Percentiles rank a stretch among this genome's conserved stretches.
phyloP scores from a whole-genome alignment of 2,113 vertebrate species.

The Salvelinus alpinus region DNA sequence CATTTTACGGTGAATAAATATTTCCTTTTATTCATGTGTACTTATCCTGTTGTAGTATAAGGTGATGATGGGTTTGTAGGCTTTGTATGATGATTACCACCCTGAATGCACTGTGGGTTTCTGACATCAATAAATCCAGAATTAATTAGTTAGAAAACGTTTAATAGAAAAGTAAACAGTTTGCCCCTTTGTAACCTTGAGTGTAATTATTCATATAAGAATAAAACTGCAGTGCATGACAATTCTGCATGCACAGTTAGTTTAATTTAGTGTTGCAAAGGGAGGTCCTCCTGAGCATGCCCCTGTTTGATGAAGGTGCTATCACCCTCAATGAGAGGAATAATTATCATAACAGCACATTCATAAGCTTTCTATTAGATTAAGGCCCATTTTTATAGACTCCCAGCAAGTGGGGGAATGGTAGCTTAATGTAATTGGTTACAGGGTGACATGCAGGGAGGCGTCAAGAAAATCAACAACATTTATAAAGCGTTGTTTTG shows the following conservation, averaged over 20 bases:
- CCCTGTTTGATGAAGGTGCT: conserved; percentile 66
- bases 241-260: conserved; percentile 32
- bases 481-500: conserved; percentile 42
- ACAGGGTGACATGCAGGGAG: conserved; percentile 43
- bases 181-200: conserved; percentile 30
- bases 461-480: conserved; percentile 38
- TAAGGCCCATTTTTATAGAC: conserved; percentile 66
- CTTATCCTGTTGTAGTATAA: no score
- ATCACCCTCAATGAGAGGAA: conserved; percentile 65
- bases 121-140: conserved; percentile 18
- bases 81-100: conserved; percentile 2
- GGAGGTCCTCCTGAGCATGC: conserved; percentile 42
- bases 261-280: conserved; percentile 56
- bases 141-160: conserved; percentile 40
- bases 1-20: no score
- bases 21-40: no score
- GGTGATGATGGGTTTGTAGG: no score
- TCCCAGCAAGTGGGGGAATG: conserved; percentile 50
- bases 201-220: conserved; percentile 42
- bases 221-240: conserved; percentile 29
- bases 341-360: conserved; percentile 69
- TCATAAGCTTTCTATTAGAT: conserved; percentile 65
- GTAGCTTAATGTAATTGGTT: conserved; percentile 66
- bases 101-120: conserved; percentile 25
- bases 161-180: conserved; percentile 36